Evolutionary conservation across 53 echinoderm and acorn worm species (phyloP).

Genomic region (Patiria pectinifera): DNA sequence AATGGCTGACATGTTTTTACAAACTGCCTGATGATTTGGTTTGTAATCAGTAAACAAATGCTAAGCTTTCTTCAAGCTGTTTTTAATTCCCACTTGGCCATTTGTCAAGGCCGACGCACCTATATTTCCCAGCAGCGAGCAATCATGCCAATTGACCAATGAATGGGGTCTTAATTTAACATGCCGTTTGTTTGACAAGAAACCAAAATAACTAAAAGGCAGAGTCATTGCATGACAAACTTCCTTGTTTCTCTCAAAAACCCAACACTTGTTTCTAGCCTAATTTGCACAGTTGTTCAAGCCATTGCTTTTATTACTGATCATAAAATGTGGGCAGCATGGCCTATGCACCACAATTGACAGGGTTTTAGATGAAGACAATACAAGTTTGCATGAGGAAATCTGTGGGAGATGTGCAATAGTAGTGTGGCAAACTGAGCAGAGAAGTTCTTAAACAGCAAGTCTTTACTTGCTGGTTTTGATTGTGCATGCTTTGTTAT

Average conservation of each 20-base stretch:
- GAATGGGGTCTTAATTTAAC: conserved; percentile 58
- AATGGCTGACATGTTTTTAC: conserved; percentile 20
- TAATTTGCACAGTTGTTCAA: conserved; percentile 44
- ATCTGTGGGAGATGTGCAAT: conserved; percentile 33
- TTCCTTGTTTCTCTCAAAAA: conserved; percentile 38
- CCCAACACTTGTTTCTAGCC: conserved; percentile 33
- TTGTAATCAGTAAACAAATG: not conserved
- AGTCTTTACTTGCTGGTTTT: not conserved
- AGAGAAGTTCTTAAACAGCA: not conserved
- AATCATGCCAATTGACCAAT: conserved; percentile 61
- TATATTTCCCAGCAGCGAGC: conserved; percentile 1
- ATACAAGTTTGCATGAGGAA: conserved; percentile 27
- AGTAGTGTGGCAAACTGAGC: conserved; percentile 50
- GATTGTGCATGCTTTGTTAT: conserved; percentile 28
- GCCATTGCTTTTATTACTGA: conserved; percentile 6
- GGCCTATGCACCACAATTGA: not conserved
- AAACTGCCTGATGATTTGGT: conserved; percentile 16
- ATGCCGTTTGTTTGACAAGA: conserved; percentile 24
- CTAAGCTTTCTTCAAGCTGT: not conserved
- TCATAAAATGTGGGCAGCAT: conserved; percentile 15
- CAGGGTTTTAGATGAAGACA: not conserved
- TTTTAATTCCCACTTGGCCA: not conserved
- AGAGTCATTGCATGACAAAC: conserved; percentile 31
- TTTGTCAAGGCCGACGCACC: conserved; percentile 7
- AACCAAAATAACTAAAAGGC: not conserved